Evolutionary conservation across 92 coral and sea anemone genomes (phyloP).

Genomic region (Montipora capitata): DNA sequence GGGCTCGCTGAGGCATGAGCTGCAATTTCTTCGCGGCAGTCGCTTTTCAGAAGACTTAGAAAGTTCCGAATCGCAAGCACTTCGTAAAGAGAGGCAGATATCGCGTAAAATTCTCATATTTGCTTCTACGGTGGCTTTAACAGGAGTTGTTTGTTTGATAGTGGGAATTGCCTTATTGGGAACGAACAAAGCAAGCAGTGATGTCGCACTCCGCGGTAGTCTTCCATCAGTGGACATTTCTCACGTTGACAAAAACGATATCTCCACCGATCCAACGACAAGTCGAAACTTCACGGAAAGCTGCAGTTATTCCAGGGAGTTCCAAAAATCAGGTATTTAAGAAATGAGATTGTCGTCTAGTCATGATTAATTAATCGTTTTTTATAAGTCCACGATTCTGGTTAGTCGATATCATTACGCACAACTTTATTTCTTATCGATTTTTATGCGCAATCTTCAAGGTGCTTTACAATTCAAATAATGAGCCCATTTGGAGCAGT

Average conservation of each 20-base stretch:
- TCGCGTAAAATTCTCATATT: slow-evolving; percentile 51
- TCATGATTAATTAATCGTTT: slow-evolving; percentile 4
- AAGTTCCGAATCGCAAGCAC: slow-evolving; percentile 14
- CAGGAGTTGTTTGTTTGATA: slow-evolving; percentile 29
- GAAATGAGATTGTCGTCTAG: background rate
- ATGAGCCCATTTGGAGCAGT: background rate
- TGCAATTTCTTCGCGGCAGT: slow-evolving; percentile 36
- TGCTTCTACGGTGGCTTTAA: slow-evolving; percentile 35
- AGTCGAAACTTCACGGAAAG: slow-evolving; percentile 33
- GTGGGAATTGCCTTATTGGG: slow-evolving; percentile 41
- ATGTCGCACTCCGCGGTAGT: background rate
- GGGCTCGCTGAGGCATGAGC: slow-evolving; percentile 40
- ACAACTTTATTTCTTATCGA: background rate
- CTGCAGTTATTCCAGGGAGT: slow-evolving; percentile 36
- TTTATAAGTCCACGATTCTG: background rate
- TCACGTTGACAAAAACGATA: background rate
- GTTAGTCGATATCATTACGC: background rate
- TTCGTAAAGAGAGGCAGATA: slow-evolving; percentile 48
- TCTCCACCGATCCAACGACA: background rate
- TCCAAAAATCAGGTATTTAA: slow-evolving; percentile 43
- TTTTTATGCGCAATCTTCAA: background rate
- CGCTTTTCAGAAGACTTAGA: slow-evolving; percentile 22
- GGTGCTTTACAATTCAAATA: slow-evolving; percentile 36
- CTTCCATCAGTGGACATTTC: background rate
- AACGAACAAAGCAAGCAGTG: background rate